These are phyloP conservation scores for Rhagoletis zephyria DNA, from an alignment of 1,140 invertebrate genomes.

Conservation along the genomic window DNA sequence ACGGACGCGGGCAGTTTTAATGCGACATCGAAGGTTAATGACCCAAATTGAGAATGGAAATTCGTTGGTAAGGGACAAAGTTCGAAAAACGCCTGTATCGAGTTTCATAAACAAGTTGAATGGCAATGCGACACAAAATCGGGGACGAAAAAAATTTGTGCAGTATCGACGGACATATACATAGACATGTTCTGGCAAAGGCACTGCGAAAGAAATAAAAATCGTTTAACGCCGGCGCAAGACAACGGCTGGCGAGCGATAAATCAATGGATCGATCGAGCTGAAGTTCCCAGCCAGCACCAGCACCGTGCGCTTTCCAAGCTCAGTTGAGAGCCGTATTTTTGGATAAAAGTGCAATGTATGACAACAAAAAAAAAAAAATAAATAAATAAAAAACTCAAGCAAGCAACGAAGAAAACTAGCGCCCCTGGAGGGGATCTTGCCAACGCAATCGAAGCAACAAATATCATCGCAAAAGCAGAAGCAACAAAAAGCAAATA, in stretches of 20 bases:
- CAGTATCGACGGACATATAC: not conserved
- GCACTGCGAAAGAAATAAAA: not conserved
- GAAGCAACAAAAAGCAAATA: too few relatives aligned
- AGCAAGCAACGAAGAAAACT: too few relatives aligned
- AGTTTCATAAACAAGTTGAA: conserved; percentile 37
- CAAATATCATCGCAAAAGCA: too few relatives aligned
- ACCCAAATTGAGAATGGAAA: not conserved
- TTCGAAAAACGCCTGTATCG: conserved; percentile 25
- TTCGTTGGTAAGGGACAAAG: conserved; percentile 17
- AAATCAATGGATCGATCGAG: not conserved
- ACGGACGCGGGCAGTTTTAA: not conserved
- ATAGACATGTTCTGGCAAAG: not conserved
- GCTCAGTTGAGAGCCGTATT: too few relatives aligned
- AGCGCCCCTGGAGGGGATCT: too few relatives aligned
- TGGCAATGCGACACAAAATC: not conserved
- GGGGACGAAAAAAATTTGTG: not conserved
- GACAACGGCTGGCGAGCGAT: not conserved
- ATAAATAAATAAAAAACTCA: too few relatives aligned
- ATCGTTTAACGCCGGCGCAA: not conserved
- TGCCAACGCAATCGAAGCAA: too few relatives aligned
- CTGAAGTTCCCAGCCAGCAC: too few relatives aligned
- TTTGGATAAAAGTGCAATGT: too few relatives aligned
- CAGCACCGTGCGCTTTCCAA: too few relatives aligned
- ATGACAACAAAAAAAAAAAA: too few relatives aligned
- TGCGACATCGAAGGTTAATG: conserved; percentile 13